phyloP scores from a whole-genome alignment of 1,140 invertebrate species.

The Drosophila pruinosa region DNA sequence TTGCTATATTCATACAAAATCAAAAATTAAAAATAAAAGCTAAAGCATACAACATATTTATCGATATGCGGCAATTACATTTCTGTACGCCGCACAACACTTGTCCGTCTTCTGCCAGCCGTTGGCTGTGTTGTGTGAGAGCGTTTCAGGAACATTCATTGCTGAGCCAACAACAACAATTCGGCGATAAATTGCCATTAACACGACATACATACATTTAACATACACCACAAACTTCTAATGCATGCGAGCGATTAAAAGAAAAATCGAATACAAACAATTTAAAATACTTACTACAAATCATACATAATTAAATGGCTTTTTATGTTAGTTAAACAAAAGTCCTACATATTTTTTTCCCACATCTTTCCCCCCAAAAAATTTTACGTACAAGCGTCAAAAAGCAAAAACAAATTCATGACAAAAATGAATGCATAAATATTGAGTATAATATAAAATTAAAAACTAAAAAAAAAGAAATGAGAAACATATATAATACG shows the following conservation, averaged over 20 bases:
- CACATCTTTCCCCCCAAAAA: conserved; percentile 14
- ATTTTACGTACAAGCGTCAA: conserved; percentile 56
- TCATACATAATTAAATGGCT: conserved; percentile 56
- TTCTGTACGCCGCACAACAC: conserved; percentile 38
- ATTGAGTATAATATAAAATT: conserved; percentile 58
- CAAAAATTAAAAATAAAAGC: conserved; percentile 12
- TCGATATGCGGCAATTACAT: conserved; percentile 25
- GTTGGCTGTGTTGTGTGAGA: conserved; percentile 13
- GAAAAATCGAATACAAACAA: conserved; percentile 35
- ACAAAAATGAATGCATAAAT: conserved; percentile 64
- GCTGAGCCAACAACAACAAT: conserved; percentile 28
- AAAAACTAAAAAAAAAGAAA: conserved; percentile 46
- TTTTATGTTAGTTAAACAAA: conserved; percentile 62
- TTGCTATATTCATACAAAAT: conserved; percentile 50
- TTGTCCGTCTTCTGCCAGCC: conserved; percentile 30
- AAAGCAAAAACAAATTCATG: conserved; percentile 38
- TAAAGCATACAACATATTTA: conserved; percentile 29
- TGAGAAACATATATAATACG: conserved; percentile 73
- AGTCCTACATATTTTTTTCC: conserved; percentile 31
- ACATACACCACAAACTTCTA: conserved; percentile 26
- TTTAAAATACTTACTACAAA: conserved; percentile 27
- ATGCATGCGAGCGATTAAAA: conserved; percentile 45
- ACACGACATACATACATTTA: conserved; percentile 26
- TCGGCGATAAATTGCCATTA: conserved; percentile 47
- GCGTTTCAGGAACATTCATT: conserved; percentile 24